A percentile compares a stretch with the other conserved stretches of the same genome.
phyloP scores from a whole-genome alignment of 2,797 vertebrate species.

The Picus viridis region DNA sequence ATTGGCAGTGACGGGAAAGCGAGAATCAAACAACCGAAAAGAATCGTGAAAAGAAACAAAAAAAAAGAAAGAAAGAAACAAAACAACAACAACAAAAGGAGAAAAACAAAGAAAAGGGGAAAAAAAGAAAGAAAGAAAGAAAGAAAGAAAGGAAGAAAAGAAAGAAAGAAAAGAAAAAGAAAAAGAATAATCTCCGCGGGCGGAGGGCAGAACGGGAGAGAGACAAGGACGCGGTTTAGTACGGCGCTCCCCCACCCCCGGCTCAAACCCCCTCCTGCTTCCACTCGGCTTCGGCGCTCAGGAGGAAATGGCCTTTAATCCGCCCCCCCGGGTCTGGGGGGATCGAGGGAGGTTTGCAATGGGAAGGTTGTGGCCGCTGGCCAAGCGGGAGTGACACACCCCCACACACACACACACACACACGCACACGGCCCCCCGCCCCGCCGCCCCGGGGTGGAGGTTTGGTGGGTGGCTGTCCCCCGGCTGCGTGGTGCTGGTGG shows the following conservation, averaged over 20 bases:
- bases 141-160: too few species aligned
- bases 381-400: conserved; percentile 73
- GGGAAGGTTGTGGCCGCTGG: conserved; percentile 57
- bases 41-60: too few species aligned
- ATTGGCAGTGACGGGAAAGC: conserved; percentile 97
- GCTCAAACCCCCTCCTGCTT: conserved; percentile 70
- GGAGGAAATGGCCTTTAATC: too few species aligned
- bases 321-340: too few species aligned
- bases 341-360: not conserved
- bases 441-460: conserved; percentile 71
- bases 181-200: conserved; percentile 97
- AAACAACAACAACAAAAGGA: too few species aligned
- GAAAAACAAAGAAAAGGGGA: too few species aligned
- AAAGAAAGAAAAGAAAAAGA: conserved; percentile 77
- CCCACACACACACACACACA: too few species aligned
- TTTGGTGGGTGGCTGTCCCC: conserved; percentile 6
- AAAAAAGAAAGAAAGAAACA: too few species aligned
- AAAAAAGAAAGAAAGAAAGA: too few species aligned
- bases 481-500: conserved; percentile 25
- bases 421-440: too few species aligned
- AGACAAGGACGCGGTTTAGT: conserved; percentile 95
- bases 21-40: conserved; percentile 79
- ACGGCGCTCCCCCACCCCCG: conserved; percentile 87
- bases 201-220: conserved; percentile 93
- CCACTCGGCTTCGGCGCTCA: too few species aligned